Evolutionary conservation across 1,140 invertebrate genomes (phyloP), one percentile per base, ranked within the genome.

Genomic region (Pseudomyrmex sp.): DNA sequence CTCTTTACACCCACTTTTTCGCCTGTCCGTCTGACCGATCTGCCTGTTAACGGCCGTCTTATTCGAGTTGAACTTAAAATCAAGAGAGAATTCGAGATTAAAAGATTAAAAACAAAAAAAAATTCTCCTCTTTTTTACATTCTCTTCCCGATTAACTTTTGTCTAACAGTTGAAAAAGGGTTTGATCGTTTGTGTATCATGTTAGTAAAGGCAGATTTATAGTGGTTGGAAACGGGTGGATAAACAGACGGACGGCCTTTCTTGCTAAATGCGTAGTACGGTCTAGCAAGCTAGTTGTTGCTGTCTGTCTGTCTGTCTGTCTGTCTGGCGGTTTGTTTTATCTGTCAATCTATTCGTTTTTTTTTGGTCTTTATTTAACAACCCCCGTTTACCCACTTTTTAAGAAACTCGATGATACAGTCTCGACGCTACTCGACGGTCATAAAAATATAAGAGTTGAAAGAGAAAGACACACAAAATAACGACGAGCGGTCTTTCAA

Each of bases 201-300:
- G 20, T 62, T 35, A 68, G 69, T 68, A 63, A 82, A 65, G 48
- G 52, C 52, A 68, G 46, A 62, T 50, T 35, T 35, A 75, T 63
- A 75, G 59, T 73, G 84, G 62, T 92, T 91, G 87, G 85, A 69
- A 91, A 92, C 83, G 88, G 88, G 90, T 89, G 80, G 90, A 91
- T 88, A 84, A 82, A 90, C 88, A 74, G 87, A 91, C 89, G 89
- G 90, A 87, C 82, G 85, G 86, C 69, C 62, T 87, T 87, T 88
- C 80, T 88, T 77, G 88, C 73, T 90, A 87, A 88, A 84, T 82
- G 70, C 83, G 82, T 89, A 92, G 90, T 90, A 91, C 89, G 87
- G 89, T 90, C 91, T 91, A 91, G 92, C 93, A 93, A 94, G 92
- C 92, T 92, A 92, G 91, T 86, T 93, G 84, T 93, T 87, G 89